Base-by-base conservation (phyloP, 2,888 invertebrate genomes). In the Sycophila texana region DNA sequence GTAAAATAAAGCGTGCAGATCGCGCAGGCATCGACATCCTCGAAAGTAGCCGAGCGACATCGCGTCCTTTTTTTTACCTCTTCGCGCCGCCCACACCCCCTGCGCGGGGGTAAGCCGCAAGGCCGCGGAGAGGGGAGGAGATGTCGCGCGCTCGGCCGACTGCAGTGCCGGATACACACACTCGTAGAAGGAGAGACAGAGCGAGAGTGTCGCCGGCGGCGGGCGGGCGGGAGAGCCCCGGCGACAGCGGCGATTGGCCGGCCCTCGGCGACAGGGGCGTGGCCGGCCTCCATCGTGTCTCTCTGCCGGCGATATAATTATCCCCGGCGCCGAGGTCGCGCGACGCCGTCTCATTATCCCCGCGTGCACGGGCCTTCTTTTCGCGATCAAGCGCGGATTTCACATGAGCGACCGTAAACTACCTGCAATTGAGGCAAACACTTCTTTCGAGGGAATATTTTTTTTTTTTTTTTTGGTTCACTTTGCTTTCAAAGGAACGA, bases 201-300 rank as follows among this genome's bases (percentile, higher is more conserved):
- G n/a, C 20, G 18, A 22, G 16, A 61, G 61, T 76, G 80, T 77
- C 80, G 74, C 74, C 58, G 22, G 57, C 70, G 49, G 66, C 26
- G 55, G 51, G 65, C 57, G 77, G 72, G 79, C 81, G 82, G 73
- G 82, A 83, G 80, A 81, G 73, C 30, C 16, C 79, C 75, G 80
- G 86, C 88, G 89, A 89, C 89, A 89, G 82, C 84, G 76, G 67
- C 76, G 87, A 89, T 90, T 90, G 90, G 90, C 77, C 84, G 86
- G 85, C 63, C 80, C 77, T 83, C 26, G 86, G 87, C 86, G 90
- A 89, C 89, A 89, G 83, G 86, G 90, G 90, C 90, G 90, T 90
- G 90, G 90, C 87, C 85, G 87, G 83, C 87, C 89, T 87, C 89
- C 90, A 89, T 90, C 84, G 87, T 86, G 85, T 86, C 86, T 87